Percentiles rank a stretch among this genome's conserved stretches.
Evolutionary conservation across 2,888 invertebrate species (phyloP).

Genomic region (Andrena camellia): DNA sequence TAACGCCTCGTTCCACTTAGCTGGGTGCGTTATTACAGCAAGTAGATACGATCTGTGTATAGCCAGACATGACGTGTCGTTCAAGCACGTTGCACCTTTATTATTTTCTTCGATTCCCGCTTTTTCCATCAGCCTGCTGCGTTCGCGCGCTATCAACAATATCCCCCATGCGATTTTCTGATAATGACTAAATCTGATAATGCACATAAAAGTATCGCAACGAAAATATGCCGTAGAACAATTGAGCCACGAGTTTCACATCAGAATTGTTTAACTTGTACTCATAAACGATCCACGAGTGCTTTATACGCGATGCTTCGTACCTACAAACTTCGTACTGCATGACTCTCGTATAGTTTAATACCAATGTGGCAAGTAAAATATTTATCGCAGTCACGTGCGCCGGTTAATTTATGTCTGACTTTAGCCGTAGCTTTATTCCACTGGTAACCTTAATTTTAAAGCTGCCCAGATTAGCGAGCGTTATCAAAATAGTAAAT

Average conservation of each 20-base stretch:
- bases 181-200: not conserved
- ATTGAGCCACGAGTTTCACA: no score
- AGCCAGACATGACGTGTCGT: slow-evolving; percentile 58
- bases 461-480: slow-evolving; percentile 51
- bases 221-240: no score
- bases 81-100: slow-evolving; percentile 44
- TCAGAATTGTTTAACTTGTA: not conserved
- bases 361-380: slow-evolving; percentile 41
- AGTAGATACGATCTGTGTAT: slow-evolving; percentile 66
- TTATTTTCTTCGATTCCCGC: slow-evolving; percentile 31
- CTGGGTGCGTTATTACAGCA: slow-evolving; percentile 68
- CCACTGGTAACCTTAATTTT: slow-evolving; percentile 67
- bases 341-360: not conserved
- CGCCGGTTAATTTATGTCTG: slow-evolving; percentile 65
- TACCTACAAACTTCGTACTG: not conserved
- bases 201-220: no score
- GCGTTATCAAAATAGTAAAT: slow-evolving; percentile 64
- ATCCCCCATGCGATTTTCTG: no score
- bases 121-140: not conserved
- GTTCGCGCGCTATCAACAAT: not conserved
- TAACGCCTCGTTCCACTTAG: slow-evolving; percentile 74
- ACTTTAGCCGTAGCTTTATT: slow-evolving; percentile 60
- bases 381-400: slow-evolving; percentile 72
- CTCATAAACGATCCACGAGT: not conserved
- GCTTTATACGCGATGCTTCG: not conserved